Conservation (phyloP, 2,113 vertebrate genomes). For the Thryonomys swinderianus region DNA sequence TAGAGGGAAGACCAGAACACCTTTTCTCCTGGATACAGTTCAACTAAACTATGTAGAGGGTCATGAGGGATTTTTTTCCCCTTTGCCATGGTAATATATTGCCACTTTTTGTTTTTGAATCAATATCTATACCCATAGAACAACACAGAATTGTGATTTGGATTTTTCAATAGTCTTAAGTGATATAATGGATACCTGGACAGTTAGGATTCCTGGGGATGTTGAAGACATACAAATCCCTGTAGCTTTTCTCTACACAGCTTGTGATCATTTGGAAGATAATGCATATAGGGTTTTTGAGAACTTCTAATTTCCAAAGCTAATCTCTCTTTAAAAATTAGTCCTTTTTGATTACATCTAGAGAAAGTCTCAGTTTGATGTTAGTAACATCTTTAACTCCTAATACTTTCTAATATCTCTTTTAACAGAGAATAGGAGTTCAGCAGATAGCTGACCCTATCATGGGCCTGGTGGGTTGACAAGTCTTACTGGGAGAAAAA, state of each 20-base stretch:
- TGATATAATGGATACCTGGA: neutral
- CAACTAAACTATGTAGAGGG: conserved; percentile 17
- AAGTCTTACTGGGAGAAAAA: neutral
- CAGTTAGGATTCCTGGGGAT: neutral
- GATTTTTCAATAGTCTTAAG: neutral
- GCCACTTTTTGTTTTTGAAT: neutral
- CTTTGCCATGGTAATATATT: neutral
- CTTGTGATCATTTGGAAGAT: neutral
- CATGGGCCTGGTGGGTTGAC: neutral
- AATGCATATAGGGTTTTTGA: neutral
- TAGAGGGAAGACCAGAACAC: neutral
- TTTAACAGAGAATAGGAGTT: neutral
- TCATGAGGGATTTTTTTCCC: neutral
- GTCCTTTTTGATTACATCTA: conserved; percentile 16
- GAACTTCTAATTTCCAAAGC: neutral
- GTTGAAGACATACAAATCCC: neutral
- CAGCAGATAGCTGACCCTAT: neutral
- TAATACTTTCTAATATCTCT: neutral
- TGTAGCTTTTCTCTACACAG: neutral
- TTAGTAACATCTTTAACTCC: neutral
- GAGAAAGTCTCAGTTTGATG: conserved; percentile 31
- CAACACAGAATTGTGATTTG: conserved; percentile 9
- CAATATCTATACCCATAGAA: neutral
- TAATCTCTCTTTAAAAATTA: neutral
- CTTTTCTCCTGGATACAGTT: neutral